Conservation (phyloP, 2,888 invertebrate species). For the Lithophane socia region DNA sequence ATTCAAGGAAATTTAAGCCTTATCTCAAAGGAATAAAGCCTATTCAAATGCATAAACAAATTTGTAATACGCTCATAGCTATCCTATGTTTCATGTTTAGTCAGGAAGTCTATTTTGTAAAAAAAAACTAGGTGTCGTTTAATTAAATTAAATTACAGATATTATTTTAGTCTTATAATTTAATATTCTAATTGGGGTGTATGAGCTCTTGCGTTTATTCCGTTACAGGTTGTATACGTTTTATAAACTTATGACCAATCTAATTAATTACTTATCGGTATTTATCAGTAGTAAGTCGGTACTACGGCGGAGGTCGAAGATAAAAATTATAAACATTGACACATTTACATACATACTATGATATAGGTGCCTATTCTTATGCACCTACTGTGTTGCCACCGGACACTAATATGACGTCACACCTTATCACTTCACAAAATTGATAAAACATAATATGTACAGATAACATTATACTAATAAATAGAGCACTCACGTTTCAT, state of each 20-base stretch:
- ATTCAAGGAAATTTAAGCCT: too few species aligned
- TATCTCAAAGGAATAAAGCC: too few species aligned
- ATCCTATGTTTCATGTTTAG: too few species aligned
- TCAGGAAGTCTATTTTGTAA: too few species aligned
- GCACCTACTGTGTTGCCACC: conserved; percentile 16
- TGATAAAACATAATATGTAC: conserved; percentile 22
- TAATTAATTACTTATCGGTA: neutral
- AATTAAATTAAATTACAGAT: too few species aligned
- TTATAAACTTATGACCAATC: neutral
- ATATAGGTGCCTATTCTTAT: neutral
- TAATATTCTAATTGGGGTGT: too few species aligned
- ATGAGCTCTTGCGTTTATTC: too few species aligned
- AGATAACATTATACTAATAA: conserved; percentile 7
- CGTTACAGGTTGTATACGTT: too few species aligned
- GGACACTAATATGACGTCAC: conserved; percentile 41
- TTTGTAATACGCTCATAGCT: too few species aligned
- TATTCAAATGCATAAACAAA: too few species aligned
- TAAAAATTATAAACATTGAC: conserved; percentile 38
- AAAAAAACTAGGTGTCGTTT: too few species aligned
- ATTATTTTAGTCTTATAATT: too few species aligned
- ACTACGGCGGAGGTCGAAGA: conserved; percentile 33
- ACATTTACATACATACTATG: neutral
- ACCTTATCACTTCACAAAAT: conserved; percentile 40
- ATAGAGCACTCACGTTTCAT: conserved; percentile 3
- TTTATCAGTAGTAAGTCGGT: conserved; percentile 11